Evolutionary conservation across 2,113 vertebrate species (phyloP).

Genomic region (Pithys albifrons): DNA sequence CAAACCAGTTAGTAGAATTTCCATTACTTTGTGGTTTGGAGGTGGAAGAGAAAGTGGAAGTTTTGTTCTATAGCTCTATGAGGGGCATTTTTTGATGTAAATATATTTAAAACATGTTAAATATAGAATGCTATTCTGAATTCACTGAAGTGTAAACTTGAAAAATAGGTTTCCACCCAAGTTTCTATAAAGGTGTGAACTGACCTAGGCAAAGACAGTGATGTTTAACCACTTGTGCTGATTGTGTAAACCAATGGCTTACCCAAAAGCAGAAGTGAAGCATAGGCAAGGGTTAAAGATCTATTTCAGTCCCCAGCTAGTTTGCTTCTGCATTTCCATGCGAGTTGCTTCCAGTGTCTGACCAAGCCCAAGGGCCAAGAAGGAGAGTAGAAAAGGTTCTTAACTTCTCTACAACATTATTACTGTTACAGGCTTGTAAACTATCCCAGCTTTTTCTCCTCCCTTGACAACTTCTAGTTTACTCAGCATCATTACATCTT

Average conservation of each 20-base stretch:
- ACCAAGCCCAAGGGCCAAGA: neutral
- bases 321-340: neutral
- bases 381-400: neutral
- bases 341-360: neutral
- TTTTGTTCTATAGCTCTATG: neutral
- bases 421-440: neutral
- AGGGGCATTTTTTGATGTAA: neutral
- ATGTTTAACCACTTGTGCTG: neutral
- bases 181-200: neutral
- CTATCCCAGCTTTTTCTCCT: neutral
- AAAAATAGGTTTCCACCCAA: neutral
- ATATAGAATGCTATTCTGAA: neutral
- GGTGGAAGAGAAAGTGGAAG: neutral
- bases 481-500: neutral
- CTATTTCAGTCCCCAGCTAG: neutral
- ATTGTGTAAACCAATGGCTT: neutral
- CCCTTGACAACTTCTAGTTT: neutral
- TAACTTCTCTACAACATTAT: neutral
- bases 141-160: neutral
- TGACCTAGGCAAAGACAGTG: neutral
- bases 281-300: neutral
- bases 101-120: neutral
- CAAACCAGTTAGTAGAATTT: neutral
- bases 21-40: neutral
- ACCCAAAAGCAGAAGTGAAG: accelerated